phyloP scores from a whole-genome alignment of 2,797 vertebrate genomes.

The Taenioides sp. region DNA sequence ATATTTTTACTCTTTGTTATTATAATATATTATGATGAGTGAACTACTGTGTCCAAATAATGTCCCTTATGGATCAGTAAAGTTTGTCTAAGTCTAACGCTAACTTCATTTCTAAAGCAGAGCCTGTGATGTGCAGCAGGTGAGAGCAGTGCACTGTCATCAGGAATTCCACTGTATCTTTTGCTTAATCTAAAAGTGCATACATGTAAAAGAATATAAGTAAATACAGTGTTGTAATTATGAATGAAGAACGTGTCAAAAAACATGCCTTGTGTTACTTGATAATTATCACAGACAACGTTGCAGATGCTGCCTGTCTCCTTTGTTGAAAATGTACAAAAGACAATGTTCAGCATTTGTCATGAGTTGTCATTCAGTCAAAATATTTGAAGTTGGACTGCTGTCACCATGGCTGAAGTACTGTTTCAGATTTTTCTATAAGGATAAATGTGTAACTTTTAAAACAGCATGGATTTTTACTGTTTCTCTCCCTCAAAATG shows the following conservation, averaged over 20 bases:
- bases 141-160: slow-evolving; percentile 26
- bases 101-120: not conserved
- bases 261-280: slow-evolving; percentile 35
- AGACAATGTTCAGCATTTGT: slow-evolving; percentile 31
- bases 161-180: not conserved
- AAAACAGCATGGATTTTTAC: not conserved
- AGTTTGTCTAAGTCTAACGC: too few species aligned
- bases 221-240: not conserved
- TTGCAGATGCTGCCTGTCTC: slow-evolving; percentile 32
- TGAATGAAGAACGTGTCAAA: slow-evolving; percentile 18
- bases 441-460: too few species aligned
- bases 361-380: slow-evolving; percentile 16
- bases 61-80: too few species aligned
- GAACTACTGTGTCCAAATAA: too few species aligned
- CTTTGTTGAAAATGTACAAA: slow-evolving; percentile 57
- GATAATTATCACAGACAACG: slow-evolving; percentile 43
- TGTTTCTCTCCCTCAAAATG: not conserved
- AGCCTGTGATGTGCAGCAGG: slow-evolving; percentile 29
- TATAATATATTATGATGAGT: too few species aligned
- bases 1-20: too few species aligned
- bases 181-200: not conserved
- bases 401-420: not conserved
- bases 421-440: not conserved
- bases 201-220: not conserved
- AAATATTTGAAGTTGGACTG: slow-evolving; percentile 27